phyloP scores from a whole-genome alignment of 2,113 vertebrate species.

The Notechis scutatus region DNA sequence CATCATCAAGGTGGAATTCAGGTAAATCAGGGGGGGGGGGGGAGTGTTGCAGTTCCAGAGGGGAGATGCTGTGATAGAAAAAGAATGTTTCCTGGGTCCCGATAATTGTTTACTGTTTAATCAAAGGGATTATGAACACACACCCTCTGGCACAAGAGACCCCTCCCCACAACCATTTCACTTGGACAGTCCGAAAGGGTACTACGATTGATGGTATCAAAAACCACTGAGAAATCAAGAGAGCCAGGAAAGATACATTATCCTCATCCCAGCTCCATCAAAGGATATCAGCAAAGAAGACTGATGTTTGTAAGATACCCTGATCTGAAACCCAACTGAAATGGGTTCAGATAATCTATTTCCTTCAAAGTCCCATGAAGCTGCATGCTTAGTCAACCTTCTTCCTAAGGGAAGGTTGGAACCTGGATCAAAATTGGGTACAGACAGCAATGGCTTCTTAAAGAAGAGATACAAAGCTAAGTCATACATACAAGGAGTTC shows the following conservation, averaged over 20 bases:
- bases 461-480: neutral
- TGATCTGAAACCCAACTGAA: neutral
- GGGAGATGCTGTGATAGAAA: neutral
- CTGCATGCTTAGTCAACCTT: neutral
- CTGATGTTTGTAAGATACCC: neutral
- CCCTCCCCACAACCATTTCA: neutral
- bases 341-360: neutral
- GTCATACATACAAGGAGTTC: accelerated
- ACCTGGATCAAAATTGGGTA: neutral
- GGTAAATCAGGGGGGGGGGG: neutral
- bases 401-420: neutral
- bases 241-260: neutral
- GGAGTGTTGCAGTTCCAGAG: neutral
- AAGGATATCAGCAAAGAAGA: neutral
- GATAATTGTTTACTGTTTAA: neutral
- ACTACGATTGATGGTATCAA: neutral
- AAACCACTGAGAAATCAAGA: neutral
- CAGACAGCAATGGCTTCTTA: neutral
- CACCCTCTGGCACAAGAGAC: neutral
- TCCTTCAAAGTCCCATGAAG: neutral
- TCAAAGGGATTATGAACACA: neutral
- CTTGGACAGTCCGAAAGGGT: neutral
- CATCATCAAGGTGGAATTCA: neutral
- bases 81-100: neutral
- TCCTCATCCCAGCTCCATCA: neutral